Conservation (phyloP, 2,113 vertebrate genomes). For the Tapirus terrestris region DNA sequence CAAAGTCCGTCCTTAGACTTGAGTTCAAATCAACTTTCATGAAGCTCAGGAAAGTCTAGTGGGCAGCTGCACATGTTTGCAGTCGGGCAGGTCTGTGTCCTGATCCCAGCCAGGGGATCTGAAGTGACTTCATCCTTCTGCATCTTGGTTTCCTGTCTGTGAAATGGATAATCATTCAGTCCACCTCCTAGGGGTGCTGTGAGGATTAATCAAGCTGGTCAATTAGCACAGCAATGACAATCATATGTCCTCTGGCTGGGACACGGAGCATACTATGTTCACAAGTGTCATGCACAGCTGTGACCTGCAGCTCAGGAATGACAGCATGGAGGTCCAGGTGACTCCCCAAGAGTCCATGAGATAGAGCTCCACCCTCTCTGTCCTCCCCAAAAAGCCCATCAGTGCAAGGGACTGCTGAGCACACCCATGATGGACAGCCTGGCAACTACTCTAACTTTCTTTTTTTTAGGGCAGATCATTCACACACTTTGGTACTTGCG, state of each 20-base stretch:
- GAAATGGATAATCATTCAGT: background rate
- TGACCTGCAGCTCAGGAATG: background rate
- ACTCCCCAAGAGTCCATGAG: background rate
- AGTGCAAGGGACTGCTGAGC: background rate
- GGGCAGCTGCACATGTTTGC: rapidly evolving
- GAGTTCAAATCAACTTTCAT: background rate
- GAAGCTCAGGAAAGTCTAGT: rapidly evolving
- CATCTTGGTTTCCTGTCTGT: background rate
- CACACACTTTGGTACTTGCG: background rate
- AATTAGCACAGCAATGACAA: background rate
- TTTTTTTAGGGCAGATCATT: background rate
- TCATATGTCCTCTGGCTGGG: background rate
- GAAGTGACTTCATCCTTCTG: background rate
- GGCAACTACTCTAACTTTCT: too few relatives aligned
- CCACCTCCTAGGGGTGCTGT: rapidly evolving
- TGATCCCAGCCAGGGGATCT: rapidly evolving
- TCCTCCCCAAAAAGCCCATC: background rate
- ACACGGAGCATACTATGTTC: background rate
- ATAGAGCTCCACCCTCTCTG: background rate
- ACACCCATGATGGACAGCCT: rapidly evolving
- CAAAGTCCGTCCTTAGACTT: background rate
- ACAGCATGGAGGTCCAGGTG: background rate
- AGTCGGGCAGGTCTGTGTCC: too few relatives aligned
- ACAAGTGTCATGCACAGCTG: rapidly evolving
- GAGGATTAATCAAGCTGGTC: background rate